Base-by-base conservation (phyloP, 2,888 invertebrate species). In the Horisme vitalbata region DNA sequence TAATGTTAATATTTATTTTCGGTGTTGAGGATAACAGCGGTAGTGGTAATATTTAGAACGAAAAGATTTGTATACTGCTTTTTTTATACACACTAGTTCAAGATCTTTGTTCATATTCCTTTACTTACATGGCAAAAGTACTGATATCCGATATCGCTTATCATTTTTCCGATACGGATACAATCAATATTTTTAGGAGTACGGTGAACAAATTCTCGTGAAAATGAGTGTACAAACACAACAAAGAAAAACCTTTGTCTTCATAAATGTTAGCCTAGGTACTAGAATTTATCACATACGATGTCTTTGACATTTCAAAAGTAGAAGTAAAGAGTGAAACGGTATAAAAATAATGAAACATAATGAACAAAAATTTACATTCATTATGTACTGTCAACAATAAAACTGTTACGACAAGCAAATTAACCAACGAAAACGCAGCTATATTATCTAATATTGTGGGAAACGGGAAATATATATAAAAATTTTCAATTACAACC, bases 381-480 rank as follows among this genome's bases (percentile, higher is more conserved):
- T 59, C 56, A 57, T 60, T 58, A 63, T 30, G 51, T 64, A 58
- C 59, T 24, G 63, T 62, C 63, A 59, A 55, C 45, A 55, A 57
- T 63, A 61, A 61, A 65, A 61, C 50, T 34, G 59, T 56, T 57
- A 61, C 60, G 49, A 53, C 51, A 46, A 37, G 48, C 48, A 52
- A 49, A 48, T 52, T 59, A 47, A 26, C 48, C 36, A 26, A 44
- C 41, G 41, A 44, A 50, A 26, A 33, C 38, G 33, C 41, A 43
- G 49, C 50, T 47, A 47, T 47, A 53, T 64, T 64, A 55, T 50
- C 47, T 52, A 59, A 59, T 50, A 55, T 41, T 61, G 66, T 66
- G 67, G 61, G 65, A 63, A 66, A 56, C 38, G 55, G 57, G 52
- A 58, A 68, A 63, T 37, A 47, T 56, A 55, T 53, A 53, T 57